phyloP scores from a whole-genome alignment of 2,113 vertebrate species.

The Triplophysa siluroides region DNA sequence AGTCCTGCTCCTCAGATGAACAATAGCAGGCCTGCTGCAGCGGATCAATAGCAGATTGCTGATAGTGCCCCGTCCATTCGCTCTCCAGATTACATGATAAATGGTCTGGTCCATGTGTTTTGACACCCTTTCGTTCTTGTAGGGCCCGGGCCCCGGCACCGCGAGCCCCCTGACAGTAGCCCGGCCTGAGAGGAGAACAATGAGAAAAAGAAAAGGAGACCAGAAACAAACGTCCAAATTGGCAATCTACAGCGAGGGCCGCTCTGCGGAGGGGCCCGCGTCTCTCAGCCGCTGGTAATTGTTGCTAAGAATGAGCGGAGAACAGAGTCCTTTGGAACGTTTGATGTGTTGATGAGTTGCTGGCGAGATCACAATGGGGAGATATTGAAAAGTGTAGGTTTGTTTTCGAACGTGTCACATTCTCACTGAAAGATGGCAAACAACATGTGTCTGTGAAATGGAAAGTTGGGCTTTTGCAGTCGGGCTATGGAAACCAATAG shows the following conservation, averaged over 20 bases:
- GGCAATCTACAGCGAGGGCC: constrained; percentile 65
- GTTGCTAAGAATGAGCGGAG: constrained; percentile 39
- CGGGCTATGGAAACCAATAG: not conserved
- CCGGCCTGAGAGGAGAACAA: constrained; percentile 57
- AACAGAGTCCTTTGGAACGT: constrained; percentile 1
- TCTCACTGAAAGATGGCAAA: not conserved
- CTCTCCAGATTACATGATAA: constrained; percentile 97
- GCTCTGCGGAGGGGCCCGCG: constrained; percentile 34
- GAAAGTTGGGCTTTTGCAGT: not conserved
- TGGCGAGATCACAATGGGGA: constrained; percentile 8
- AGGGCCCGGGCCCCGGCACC: constrained; percentile 73
- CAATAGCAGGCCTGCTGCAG: constrained; percentile 88
- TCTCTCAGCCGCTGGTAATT: constrained; percentile 54
- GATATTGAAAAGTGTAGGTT: constrained; percentile 15
- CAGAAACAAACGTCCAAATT: constrained; percentile 67
- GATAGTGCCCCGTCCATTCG: constrained; percentile 97
- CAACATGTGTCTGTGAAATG: not conserved
- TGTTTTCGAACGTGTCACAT: constrained; percentile 11
- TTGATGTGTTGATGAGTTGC: constrained; percentile 36
- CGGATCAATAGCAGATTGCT: constrained; percentile 98
- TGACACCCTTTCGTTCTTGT: constrained; percentile 83
- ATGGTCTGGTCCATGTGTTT: constrained; percentile 86
- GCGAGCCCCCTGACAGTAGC: constrained; percentile 55
- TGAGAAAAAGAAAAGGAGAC: constrained; percentile 57
- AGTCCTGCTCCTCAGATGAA: constrained; percentile 89